phyloP scores from a whole-genome alignment of 2,888 invertebrate genomes.

The Bruchidius siliquastri region DNA sequence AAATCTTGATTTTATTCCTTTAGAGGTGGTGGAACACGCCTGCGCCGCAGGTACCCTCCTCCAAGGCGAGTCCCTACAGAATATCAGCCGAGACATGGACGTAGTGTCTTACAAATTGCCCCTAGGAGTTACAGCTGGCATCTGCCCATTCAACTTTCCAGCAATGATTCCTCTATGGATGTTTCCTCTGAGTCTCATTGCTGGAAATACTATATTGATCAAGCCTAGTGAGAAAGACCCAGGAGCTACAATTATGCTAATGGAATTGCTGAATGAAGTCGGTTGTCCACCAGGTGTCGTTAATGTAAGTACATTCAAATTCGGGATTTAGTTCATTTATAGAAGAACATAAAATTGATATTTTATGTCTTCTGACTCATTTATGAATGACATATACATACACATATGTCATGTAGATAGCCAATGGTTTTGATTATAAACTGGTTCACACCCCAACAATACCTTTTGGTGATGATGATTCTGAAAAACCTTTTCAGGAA shows the following conservation, averaged over 20 bases:
- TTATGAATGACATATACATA: too few species aligned
- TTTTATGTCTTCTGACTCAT: too few species aligned
- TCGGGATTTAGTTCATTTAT: background rate
- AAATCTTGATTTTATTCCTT: background rate
- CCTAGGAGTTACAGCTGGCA: conserved; percentile 89
- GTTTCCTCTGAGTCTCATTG: conserved; percentile 78
- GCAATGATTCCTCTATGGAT: conserved; percentile 99
- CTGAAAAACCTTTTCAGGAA: too few species aligned
- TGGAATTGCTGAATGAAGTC: conserved; percentile 88
- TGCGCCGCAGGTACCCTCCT: conserved; percentile 89
- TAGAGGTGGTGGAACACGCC: conserved; percentile 95
- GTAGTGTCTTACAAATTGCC: conserved; percentile 88
- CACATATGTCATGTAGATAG: too few species aligned
- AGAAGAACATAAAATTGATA: too few species aligned
- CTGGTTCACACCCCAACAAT: too few species aligned
- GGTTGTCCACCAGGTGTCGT: conserved; percentile 95
- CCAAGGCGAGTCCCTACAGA: conserved; percentile 85
- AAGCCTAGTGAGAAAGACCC: conserved; percentile 98
- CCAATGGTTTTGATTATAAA: too few species aligned
- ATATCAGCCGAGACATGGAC: conserved; percentile 95
- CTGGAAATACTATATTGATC: conserved; percentile 92
- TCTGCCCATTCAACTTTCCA: conserved; percentile 98
- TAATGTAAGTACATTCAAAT: conserved; percentile 57
- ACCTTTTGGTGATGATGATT: too few species aligned
- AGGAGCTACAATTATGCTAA: conserved; percentile 91